A percentile compares a stretch with the other conserved stretches of the same genome.
phyloP scores from a whole-genome alignment of 2,888 invertebrate species.

The Notodonta dromedarius region DNA sequence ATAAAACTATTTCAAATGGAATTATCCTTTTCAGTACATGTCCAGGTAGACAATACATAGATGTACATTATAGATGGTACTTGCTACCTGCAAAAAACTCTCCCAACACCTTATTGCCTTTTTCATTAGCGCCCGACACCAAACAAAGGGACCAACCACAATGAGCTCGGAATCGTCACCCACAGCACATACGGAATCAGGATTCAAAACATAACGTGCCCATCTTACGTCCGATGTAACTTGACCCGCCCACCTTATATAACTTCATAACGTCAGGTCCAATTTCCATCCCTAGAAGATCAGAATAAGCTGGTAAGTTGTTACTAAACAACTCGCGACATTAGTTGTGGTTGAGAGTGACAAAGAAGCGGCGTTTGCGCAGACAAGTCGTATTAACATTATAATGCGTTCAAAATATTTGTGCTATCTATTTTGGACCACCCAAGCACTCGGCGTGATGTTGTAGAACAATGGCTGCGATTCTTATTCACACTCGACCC shows the following conservation, averaged over 20 bases:
- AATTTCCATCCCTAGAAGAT: slow-evolving; percentile 22
- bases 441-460: slow-evolving; percentile 76
- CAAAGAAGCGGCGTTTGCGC: slow-evolving; percentile 65
- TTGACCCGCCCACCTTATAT: slow-evolving; percentile 34
- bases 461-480: slow-evolving; percentile 67
- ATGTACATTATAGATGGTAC: neutral
- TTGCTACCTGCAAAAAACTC: slow-evolving; percentile 17
- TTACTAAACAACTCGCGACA: slow-evolving; percentile 53
- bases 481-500: slow-evolving; percentile 59
- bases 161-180: slow-evolving; percentile 56
- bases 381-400: slow-evolving; percentile 74
- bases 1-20: too few relatives aligned
- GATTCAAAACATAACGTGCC: slow-evolving; percentile 63
- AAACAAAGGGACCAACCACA: slow-evolving; percentile 42
- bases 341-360: slow-evolving; percentile 68
- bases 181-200: slow-evolving; percentile 60
- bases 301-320: slow-evolving; percentile 37
- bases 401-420: slow-evolving; percentile 80
- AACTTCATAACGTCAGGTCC: slow-evolving; percentile 5
- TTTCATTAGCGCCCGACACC: slow-evolving; percentile 43
- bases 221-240: slow-evolving; percentile 46
- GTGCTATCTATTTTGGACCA: slow-evolving; percentile 77
- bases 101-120: slow-evolving; percentile 26
- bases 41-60: neutral
- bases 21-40: too few relatives aligned